Evolutionary conservation across 2,797 vertebrate genomes (phyloP).

Genomic region (Phataginus tricuspis): DNA sequence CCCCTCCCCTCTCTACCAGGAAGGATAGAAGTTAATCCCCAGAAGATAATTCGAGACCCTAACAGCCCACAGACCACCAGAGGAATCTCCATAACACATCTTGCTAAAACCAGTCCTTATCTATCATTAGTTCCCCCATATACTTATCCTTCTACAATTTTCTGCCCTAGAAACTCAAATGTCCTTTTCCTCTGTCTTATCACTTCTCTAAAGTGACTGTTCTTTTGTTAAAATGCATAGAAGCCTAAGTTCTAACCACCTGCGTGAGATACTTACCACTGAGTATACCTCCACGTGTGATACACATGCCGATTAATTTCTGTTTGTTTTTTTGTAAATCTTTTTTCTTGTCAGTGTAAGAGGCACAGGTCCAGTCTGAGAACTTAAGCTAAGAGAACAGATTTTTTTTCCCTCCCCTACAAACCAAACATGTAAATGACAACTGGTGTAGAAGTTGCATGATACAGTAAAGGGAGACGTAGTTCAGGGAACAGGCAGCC

Average conservation of each 20-base stretch:
- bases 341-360: background rate
- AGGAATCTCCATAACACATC: background rate
- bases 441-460: background rate
- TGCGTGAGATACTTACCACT: background rate
- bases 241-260: background rate
- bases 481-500: background rate
- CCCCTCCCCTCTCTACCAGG: background rate
- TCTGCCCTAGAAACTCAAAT: background rate
- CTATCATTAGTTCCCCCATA: background rate
- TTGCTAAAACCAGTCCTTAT: background rate
- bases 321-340: background rate
- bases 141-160: background rate
- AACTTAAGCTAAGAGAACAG: background rate
- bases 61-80: background rate
- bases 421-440: background rate
- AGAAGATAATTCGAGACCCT: background rate
- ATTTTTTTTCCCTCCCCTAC: background rate
- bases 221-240: background rate
- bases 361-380: background rate
- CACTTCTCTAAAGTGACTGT: background rate
- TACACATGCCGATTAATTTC: background rate
- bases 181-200: background rate
- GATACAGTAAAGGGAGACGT: background rate
- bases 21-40: background rate
- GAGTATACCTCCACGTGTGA: background rate